Conservation (phyloP, 2,113 vertebrate genomes). For the Ciconia boyciana region DNA sequence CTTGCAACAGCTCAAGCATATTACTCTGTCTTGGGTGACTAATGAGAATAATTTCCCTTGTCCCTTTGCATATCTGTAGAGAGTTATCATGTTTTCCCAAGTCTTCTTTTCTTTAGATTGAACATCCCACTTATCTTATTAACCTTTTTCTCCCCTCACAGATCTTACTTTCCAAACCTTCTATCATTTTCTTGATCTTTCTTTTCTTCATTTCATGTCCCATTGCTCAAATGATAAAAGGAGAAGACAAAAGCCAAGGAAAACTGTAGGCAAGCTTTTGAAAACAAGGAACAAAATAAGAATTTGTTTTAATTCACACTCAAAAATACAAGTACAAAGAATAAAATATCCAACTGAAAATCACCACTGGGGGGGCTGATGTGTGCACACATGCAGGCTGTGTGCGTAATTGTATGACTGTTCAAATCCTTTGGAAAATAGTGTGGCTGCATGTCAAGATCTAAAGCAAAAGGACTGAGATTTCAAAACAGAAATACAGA, state of each 20-base stretch:
- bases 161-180: constrained; percentile 35
- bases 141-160: constrained; percentile 36
- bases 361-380: constrained; percentile 46
- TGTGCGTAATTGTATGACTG: constrained; percentile 3
- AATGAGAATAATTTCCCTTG: constrained; percentile 64
- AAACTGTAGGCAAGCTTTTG: constrained; percentile 57
- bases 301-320: constrained; percentile 60
- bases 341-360: constrained; percentile 43
- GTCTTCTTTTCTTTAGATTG: constrained; percentile 39
- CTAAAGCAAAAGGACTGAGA: constrained; percentile 44
- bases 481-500: constrained; percentile 56
- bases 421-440: constrained; percentile 58
- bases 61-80: constrained; percentile 49
- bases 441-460: constrained; percentile 53
- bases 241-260: constrained; percentile 42
- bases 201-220: constrained; percentile 31
- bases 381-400: constrained; percentile 21
- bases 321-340: constrained; percentile 46
- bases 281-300: constrained; percentile 64
- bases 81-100: constrained; percentile 45
- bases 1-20: constrained; percentile 38
- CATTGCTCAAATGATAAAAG: constrained; percentile 34
- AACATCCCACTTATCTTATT: constrained; percentile 53
- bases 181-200: constrained; percentile 54
- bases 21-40: constrained; percentile 60